These are phyloP conservation scores for Synanthedon andrenaeformis DNA, from an alignment of 2,888 invertebrate genomes.

Conservation along the genomic window DNA sequence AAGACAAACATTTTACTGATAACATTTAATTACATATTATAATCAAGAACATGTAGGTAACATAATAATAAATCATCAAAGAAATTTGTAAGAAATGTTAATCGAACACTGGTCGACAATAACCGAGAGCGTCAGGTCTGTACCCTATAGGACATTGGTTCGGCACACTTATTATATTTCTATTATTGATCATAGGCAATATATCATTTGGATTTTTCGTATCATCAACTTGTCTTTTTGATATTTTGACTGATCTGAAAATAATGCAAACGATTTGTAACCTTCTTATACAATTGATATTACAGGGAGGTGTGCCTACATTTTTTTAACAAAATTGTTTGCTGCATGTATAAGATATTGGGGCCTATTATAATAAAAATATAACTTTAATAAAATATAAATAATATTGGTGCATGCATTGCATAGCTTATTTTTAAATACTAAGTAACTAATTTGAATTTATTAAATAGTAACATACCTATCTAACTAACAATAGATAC, in stretches of 20 bases:
- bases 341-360: no score
- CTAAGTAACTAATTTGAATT: no score
- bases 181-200: constrained; percentile 1
- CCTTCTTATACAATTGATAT: not conserved
- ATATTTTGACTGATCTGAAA: not conserved
- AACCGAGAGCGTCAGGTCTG: constrained; percentile 34
- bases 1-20: not conserved
- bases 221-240: not conserved
- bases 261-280: not conserved
- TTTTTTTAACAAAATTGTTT: no score
- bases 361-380: no score
- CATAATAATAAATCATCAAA: not conserved
- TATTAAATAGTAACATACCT: no score
- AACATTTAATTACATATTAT: not conserved
- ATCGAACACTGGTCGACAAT: constrained; percentile 20
- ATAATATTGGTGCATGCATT: no score
- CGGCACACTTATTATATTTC: constrained; percentile 33
- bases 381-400: no score
- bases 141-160: constrained; percentile 41
- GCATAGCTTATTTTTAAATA: no score
- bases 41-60: not conserved
- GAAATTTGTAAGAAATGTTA: not conserved
- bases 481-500: no score
- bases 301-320: no score
- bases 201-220: not conserved